Conservation (phyloP, 1,140 invertebrate species). For the Galleria mellonella region DNA sequence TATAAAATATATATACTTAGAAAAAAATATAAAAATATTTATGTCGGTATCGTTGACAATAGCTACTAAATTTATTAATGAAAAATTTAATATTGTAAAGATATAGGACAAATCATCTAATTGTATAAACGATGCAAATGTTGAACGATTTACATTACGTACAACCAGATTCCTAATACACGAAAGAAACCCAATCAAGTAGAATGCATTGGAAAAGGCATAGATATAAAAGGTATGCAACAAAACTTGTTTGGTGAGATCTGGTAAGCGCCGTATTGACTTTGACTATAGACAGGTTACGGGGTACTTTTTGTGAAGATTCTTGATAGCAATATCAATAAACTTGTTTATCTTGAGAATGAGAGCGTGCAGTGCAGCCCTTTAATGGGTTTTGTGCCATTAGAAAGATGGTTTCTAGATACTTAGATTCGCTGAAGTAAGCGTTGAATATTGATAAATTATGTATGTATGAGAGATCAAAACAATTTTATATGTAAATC, state of each 20-base stretch:
- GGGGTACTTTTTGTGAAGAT: constrained; percentile 19
- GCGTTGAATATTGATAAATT: too few relatives aligned
- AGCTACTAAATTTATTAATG: too few relatives aligned
- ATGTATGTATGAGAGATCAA: too few relatives aligned
- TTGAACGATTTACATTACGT: too few relatives aligned
- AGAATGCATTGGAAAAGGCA: constrained; percentile 48
- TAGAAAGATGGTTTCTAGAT: constrained; percentile 20
- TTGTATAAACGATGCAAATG: too few relatives aligned
- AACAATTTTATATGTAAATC: too few relatives aligned
- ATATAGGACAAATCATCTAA: too few relatives aligned
- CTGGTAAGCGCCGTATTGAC: constrained; percentile 33
- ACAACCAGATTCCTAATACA: constrained; percentile 25
- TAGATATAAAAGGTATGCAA: constrained; percentile 14
- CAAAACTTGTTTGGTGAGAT: constrained; percentile 39
- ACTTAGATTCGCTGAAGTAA: too few relatives aligned
- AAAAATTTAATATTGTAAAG: too few relatives aligned
- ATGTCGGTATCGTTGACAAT: too few relatives aligned
- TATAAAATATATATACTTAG: too few relatives aligned
- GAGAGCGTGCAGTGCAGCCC: constrained; percentile 17
- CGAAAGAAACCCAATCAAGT: constrained; percentile 22
- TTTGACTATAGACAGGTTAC: constrained; percentile 29
- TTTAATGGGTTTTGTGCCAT: constrained; percentile 21
- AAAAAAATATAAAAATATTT: too few relatives aligned
- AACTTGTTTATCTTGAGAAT: constrained; percentile 33
- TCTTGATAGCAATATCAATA: constrained; percentile 31